Base-by-base conservation (phyloP, 2,113 vertebrate genomes). In the Leptocoma aspasia region DNA sequence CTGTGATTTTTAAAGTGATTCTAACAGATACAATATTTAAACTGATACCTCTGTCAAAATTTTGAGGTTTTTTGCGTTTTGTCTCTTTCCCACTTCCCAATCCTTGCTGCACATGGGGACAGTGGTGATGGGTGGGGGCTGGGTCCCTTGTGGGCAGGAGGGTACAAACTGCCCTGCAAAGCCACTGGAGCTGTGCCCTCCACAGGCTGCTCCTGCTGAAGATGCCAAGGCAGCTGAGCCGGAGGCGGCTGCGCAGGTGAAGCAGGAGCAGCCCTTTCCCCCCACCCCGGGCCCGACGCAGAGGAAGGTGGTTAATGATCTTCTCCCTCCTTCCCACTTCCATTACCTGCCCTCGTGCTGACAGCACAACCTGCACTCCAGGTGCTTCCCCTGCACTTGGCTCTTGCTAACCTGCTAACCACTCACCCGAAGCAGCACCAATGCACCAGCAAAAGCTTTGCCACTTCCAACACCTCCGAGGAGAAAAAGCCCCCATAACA, bases 271-370 rank as follows among this genome's bases (percentile, higher is more conserved):
- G 66, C 13, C 28, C 23, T 41, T 63, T 78, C 33, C 56, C 19
- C 4, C 3, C 18, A 7, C 2, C 3, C 21, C 0, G 2, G 44
- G 24, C 49, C 31, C 0, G 0, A 1, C 0, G 0, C 64, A 82
- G 37, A 47, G 33, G 30, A 91, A 71, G 49, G 45, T 28, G n/a
- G 13, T 13, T 71, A 60, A 76, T 65, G 45, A 27, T 31, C 57
- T 44, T 80, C 69, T 44, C 42, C 20, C 37, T 89, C 39, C 39
- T 39, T 39, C 39, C 39, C 39, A 39, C 39, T 90, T 69, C 49
- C 45, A 37, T 71, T 19, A 42, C 28, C 49, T 64, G 49, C 23
- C 53, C 53, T 44, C 0, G 0, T 61, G 71, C 50, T 68, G 54
- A 26, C 22, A 80, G 75, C 64, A 59, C 39, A 50, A 33, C 8